Evolutionary conservation across 2,797 vertebrate genomes (phyloP).

Genomic region (Smutsia temminckii): DNA sequence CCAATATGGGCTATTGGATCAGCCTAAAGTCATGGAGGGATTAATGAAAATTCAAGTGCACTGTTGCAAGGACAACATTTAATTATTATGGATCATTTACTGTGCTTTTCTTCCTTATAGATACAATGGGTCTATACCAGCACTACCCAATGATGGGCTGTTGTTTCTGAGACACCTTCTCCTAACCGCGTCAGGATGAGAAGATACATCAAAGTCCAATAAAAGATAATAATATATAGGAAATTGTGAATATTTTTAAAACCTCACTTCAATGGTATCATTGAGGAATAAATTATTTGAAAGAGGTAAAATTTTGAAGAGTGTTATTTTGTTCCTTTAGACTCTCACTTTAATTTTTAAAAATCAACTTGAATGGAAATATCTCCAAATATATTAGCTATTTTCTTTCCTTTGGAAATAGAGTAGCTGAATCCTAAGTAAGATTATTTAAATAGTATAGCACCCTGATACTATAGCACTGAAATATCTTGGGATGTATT

Average conservation of each 20-base stretch:
- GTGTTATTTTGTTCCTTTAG: neutral
- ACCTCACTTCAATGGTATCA: neutral
- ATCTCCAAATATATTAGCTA: neutral
- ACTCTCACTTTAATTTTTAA: neutral
- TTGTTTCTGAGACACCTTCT: neutral
- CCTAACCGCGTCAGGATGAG: neutral
- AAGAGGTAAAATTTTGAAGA: neutral
- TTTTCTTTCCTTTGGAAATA: neutral
- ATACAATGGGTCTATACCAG: neutral
- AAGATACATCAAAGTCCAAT: neutral
- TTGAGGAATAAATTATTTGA: neutral
- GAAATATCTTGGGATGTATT: neutral
- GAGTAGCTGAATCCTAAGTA: neutral
- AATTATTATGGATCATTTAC: neutral
- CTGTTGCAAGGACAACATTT: neutral
- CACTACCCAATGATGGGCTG: neutral
- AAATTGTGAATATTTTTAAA: neutral
- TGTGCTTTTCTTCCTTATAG: neutral
- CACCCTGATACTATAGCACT: neutral
- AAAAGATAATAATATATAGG: neutral
- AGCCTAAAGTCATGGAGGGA: neutral
- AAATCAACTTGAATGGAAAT: conserved; percentile 34
- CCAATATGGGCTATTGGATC: neutral
- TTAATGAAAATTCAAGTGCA: neutral
- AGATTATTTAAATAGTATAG: neutral